Base-by-base conservation (phyloP, 2,797 vertebrate genomes). In the Sciurus carolinensis region DNA sequence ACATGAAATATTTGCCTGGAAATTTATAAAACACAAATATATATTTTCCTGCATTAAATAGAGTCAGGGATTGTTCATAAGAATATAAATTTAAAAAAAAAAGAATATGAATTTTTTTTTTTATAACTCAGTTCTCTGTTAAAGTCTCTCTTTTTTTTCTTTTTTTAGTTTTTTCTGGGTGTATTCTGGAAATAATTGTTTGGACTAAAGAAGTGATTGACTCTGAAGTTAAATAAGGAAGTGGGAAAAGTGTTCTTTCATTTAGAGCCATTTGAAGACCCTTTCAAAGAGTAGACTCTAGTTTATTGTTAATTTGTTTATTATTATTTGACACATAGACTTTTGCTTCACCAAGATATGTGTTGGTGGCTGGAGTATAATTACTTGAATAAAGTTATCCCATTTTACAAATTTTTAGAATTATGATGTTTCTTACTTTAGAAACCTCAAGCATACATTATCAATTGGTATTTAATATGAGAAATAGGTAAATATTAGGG, bases 21-120 rank as follows among this genome's bases (percentile, higher is more conserved):
- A 84, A 30, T 80, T 91, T 75, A 54, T 52, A 39, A 94, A 94
- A 80, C 18, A 39, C 20, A 89, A 89, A 18, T 3, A n/a, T 39
- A 30, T 12, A 3, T 62, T 44, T 62, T 42, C 13, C 6, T 33
- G 30, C 13, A 42, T 64, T 52, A 76, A 91, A 14, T 42, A 77
- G 18, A 93, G 18, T 0, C 24, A 57, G 5, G 47, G 64, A 72
- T 8, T 52, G 0, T 22, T 44, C 28, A 73, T 39, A 47, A 54
- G 10, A 7, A 18, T 20, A 33, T 67, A 36, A 59, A 85, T 54
- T 3, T 39, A 3, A 3, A 3, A 39, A 39, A 39, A 39, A 39
- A 47, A 54, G 10, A 7, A 18, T 20, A 33, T 67, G 42, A 59
- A 85, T 54, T 3, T 39, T 44, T 1, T 5, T 59, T 62, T 88